These are phyloP conservation scores for Formica exsecta DNA, from an alignment of 1,140 invertebrate species.

Conservation along the genomic window DNA sequence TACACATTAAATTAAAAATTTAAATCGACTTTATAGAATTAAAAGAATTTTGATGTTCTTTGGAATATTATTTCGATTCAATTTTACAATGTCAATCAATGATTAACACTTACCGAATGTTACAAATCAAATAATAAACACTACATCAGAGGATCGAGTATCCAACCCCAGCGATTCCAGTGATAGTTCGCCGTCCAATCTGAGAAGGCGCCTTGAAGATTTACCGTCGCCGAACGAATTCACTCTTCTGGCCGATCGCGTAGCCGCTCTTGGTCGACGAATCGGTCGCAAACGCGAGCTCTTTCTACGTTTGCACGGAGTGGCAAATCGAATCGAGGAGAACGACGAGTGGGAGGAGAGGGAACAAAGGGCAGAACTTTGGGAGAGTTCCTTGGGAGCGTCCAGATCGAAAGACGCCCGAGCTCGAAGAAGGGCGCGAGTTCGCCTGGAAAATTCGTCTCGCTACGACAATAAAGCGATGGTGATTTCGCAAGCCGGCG, in stretches of 20 bases:
- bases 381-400: background rate
- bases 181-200: constrained; percentile 69
- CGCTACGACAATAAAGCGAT: constrained; percentile 17
- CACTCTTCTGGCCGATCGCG: constrained; percentile 42
- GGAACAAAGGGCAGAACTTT: constrained; percentile 12
- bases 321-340: constrained; percentile 75
- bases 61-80: background rate
- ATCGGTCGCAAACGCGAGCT: constrained; percentile 67
- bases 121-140: constrained; percentile 43
- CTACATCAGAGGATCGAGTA: constrained; percentile 8
- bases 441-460: constrained; percentile 32
- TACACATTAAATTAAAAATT: background rate
- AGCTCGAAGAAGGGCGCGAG: constrained; percentile 65
- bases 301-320: constrained; percentile 63
- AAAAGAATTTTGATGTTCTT: background rate
- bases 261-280: constrained; percentile 56
- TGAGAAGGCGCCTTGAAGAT: constrained; percentile 72
- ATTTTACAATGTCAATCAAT: background rate
- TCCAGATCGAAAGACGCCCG: constrained; percentile 53
- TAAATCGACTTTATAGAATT: background rate
- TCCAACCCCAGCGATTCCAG: constrained; percentile 45
- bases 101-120: constrained; percentile 47
- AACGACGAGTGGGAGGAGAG: constrained; percentile 71
- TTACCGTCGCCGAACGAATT: constrained; percentile 67
- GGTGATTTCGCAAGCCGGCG: constrained; percentile 21